Conservation (phyloP, 1,140 invertebrate genomes). For the Idris sp. region DNA sequence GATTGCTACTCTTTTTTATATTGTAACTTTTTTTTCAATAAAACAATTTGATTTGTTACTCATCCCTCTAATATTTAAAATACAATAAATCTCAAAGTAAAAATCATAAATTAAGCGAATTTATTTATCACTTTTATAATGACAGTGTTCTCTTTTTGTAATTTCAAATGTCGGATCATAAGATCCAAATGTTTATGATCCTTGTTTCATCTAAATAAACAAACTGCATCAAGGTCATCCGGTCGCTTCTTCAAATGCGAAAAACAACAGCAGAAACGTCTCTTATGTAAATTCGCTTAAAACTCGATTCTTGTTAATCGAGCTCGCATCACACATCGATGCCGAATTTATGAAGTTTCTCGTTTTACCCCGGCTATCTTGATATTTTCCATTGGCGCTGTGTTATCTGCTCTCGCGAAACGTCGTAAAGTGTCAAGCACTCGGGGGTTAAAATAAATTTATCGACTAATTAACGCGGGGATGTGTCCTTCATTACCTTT, state of each 20-base stretch:
- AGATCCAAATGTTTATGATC: constrained; percentile 44
- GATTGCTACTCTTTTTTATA: constrained; percentile 59
- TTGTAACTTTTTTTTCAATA: too few species aligned
- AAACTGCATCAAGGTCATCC: constrained; percentile 52
- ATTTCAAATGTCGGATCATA: too few species aligned
- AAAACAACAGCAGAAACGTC: constrained; percentile 35
- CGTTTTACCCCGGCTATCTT: constrained; percentile 32
- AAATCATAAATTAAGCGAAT: too few species aligned
- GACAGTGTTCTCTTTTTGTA: too few species aligned
- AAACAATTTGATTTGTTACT: too few species aligned
- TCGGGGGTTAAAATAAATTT: too few species aligned
- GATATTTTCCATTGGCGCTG: constrained; percentile 35
- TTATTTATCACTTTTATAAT: too few species aligned
- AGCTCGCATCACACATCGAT: constrained; percentile 53
- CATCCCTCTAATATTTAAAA: too few species aligned
- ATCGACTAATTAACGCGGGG: constrained; percentile 78
- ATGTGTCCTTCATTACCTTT: constrained; percentile 78
- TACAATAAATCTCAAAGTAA: too few species aligned
- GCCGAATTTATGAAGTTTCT: constrained; percentile 56
- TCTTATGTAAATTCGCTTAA: constrained; percentile 61
- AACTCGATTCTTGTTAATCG: constrained; percentile 63
- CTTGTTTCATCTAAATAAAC: constrained; percentile 53
- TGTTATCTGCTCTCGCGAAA: constrained; percentile 26
- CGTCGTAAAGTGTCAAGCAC: constrained; percentile 39
- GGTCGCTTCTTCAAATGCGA: constrained; percentile 7